Conservation (phyloP, 2,797 vertebrate genomes). For the Ceyx erithaca region DNA sequence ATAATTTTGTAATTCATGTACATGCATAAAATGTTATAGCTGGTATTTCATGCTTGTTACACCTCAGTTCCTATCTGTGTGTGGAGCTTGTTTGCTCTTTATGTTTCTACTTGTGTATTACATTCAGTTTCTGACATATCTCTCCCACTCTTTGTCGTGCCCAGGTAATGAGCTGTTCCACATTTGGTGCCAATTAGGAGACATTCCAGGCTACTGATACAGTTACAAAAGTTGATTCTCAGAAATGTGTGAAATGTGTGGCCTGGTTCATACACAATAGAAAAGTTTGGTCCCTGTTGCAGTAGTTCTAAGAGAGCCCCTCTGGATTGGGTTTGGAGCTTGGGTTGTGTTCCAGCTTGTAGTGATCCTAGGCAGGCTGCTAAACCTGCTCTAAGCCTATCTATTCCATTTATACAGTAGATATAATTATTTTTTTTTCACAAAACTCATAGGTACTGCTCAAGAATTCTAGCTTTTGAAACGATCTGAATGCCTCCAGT, state of each 20-base stretch:
- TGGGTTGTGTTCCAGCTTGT: neutral
- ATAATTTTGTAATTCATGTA: neutral
- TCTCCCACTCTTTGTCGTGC: neutral
- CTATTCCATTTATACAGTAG: neutral
- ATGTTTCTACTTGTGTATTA: neutral
- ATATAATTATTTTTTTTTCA: neutral
- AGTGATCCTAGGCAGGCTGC: neutral
- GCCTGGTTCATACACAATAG: neutral
- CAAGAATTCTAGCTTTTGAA: neutral
- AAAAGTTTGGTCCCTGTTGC: neutral
- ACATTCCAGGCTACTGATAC: constrained; percentile 25
- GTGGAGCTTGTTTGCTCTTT: constrained; percentile 6
- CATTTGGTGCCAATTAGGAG: constrained; percentile 49
- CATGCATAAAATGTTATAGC: neutral
- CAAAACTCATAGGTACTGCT: neutral
- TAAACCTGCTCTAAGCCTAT: neutral
- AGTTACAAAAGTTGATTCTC: neutral
- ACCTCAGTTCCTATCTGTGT: neutral
- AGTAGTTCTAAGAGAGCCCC: neutral
- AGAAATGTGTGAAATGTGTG: neutral
- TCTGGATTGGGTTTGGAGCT: neutral
- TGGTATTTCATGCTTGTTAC: constrained; percentile 35
- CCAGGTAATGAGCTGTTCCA: constrained; percentile 42
- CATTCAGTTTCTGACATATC: neutral
- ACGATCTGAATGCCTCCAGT: neutral